These are phyloP conservation scores for Zoanthus gigantus DNA, from an alignment of 92 coral and sea anemone species.

Conservation along the genomic window DNA sequence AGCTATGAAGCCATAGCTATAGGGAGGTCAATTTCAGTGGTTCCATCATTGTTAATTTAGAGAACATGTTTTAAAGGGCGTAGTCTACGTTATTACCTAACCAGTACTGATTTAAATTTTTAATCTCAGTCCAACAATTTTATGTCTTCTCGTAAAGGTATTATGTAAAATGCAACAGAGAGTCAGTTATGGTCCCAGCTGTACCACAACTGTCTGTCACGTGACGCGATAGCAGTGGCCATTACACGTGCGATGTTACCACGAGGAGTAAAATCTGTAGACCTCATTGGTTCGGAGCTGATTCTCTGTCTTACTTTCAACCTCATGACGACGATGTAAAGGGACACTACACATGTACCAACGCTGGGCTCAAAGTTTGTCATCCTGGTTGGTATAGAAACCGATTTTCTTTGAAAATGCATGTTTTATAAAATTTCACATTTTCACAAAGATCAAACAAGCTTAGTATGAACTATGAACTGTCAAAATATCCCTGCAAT, in stretches of 20 bases:
- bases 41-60: too few species aligned
- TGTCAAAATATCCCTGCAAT: too few species aligned
- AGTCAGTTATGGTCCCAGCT: slow-evolving; percentile 79
- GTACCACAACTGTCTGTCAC: slow-evolving; percentile 79
- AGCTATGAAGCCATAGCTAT: too few species aligned
- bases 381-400: slow-evolving; percentile 75
- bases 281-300: slow-evolving; percentile 58
- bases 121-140: too few species aligned
- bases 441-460: too few species aligned
- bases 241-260: slow-evolving; percentile 75
- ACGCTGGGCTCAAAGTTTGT: slow-evolving; percentile 66
- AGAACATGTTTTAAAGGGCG: too few species aligned
- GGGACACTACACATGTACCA: slow-evolving; percentile 68
- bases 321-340: slow-evolving; percentile 44
- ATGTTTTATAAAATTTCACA: too few species aligned
- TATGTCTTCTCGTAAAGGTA: slow-evolving; percentile 23
- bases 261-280: slow-evolving; percentile 71
- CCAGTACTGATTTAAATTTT: too few species aligned
- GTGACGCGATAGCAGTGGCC: slow-evolving; percentile 70
- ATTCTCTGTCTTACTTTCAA: slow-evolving; percentile 58
- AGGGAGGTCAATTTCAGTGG: too few species aligned
- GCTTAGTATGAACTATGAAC: too few species aligned
- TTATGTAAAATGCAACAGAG: slow-evolving; percentile 78
- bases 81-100: too few species aligned
- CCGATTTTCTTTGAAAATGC: background rate